Evolutionary conservation across 2,888 invertebrate species (phyloP), one percentile per base, ranked within the genome.

Genomic region (Lathronympha strigana): DNA sequence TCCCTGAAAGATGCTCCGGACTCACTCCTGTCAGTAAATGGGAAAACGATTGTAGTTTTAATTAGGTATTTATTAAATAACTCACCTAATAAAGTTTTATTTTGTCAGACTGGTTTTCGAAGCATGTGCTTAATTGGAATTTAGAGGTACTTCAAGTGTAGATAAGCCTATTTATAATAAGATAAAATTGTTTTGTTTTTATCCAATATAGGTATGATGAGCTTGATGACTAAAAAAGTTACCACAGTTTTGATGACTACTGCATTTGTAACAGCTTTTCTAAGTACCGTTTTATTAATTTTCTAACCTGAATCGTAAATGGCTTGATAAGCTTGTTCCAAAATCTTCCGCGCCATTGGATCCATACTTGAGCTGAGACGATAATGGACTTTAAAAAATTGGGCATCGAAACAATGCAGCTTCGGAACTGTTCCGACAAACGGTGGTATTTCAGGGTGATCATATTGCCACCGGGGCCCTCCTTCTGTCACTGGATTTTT

Each of bases 351-450:
- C 0, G 68, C 60, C 78, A 81, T 77, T 0, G 75, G 25, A 17
- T 83, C 83, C 73, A 79, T 80, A 19, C 11, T 47, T 5, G 62
- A 61, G 2, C 69, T 71, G 0, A 75, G 72, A 1, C 71, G 70
- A 64, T 92, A 93, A 76, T 94, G 93, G 2, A 95, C 92, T 11
- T 94, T 94, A 74, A 95, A 95, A 76, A 94, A 95, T 13, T 93
- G 92, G 0, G 94, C 93, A 78, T 94, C 94, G 72, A 95, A 95
- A 75, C 94, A 93, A 21, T 87, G 84, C 2, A 95, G 79, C 21
- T 92, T 85, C 36, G 87, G 84, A 0, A 95, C 75, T 77, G 94
- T 94, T 17, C 95, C 95, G 11, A 92, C 90, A 50, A 94, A 86
- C 53, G 88, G 88, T 0, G 95, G 94, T 57, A 95, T 93, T 74